A percentile compares a stretch with the other conserved stretches of the same genome.
Conservation (phyloP, 30 jellyfish, hydroid and myxozoan genomes). For the Pseudorhiza aurosa region DNA sequence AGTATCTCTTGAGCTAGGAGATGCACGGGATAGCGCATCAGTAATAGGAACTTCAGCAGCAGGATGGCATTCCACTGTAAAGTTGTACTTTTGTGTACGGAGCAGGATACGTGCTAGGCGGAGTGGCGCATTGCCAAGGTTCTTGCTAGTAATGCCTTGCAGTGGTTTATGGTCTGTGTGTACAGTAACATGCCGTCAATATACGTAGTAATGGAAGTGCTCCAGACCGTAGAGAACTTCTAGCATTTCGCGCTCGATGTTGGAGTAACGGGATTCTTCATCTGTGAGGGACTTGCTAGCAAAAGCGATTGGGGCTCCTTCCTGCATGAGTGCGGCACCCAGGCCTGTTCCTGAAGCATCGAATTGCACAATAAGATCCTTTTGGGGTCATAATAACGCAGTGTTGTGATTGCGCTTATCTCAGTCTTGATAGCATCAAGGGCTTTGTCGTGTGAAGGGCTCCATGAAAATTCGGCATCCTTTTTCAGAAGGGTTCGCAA, state of each 20-base stretch:
- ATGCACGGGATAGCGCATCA: conserved; percentile 30
- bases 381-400: conserved; percentile 20
- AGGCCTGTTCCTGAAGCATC: conserved; percentile 30
- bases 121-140: conserved; percentile 26
- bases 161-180: conserved; percentile 42
- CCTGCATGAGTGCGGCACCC: conserved; percentile 33
- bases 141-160: conserved; percentile 4
- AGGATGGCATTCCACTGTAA: not conserved
- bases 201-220: conserved; percentile 31
- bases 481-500: conserved; percentile 13
- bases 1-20: not conserved
- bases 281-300: conserved; percentile 18
- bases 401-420: conserved; percentile 8
- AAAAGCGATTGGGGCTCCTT: conserved; percentile 31
- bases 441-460: conserved; percentile 9
- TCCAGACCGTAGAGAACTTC: conserved; percentile 15
- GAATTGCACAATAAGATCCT: conserved; percentile 14
- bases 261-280: conserved; percentile 29
- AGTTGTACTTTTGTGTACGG: conserved; percentile 28
- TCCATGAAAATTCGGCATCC: not conserved
- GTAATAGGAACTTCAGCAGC: conserved; percentile 39
- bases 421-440: conserved; percentile 4
- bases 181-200: conserved; percentile 1
- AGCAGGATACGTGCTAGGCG: conserved; percentile 42
- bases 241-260: conserved; percentile 29